Evolutionary conservation across 2,888 invertebrate species (phyloP).

Genomic region (Cryptocephalus primarius): DNA sequence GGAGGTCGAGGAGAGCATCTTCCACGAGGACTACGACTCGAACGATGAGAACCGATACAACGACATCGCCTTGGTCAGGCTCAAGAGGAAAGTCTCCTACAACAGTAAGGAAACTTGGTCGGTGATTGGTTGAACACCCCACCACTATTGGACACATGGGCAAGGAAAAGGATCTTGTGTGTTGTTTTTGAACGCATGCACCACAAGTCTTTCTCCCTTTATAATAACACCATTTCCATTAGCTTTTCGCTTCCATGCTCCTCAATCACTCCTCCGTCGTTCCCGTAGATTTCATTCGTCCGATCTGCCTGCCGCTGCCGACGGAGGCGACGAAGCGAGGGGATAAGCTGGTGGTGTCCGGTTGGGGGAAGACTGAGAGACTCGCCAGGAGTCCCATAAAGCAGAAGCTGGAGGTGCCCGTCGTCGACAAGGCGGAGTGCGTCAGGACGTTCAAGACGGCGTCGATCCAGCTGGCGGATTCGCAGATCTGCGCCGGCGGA

Average conservation of each 20-base stretch:
- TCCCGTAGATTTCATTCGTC: conserved; percentile 22
- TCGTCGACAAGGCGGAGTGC: conserved; percentile 45
- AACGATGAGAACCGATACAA: conserved; percentile 19
- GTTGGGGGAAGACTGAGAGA: conserved; percentile 33
- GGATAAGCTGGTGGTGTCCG: conserved; percentile 27
- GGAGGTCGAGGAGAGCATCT: conserved; percentile 20
- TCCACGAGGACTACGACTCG: conserved; percentile 23
- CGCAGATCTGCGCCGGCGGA: conserved; percentile 31
- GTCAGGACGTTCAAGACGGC: conserved; percentile 17
- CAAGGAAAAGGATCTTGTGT: too few relatives aligned
- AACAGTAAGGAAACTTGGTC: conserved; percentile 30
- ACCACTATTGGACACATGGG: too few relatives aligned
- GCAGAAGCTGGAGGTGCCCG: conserved; percentile 49
- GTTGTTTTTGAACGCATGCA: too few relatives aligned
- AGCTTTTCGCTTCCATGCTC: too few relatives aligned
- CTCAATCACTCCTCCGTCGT: too few relatives aligned
- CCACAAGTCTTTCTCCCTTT: too few relatives aligned
- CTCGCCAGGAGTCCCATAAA: conserved; percentile 38
- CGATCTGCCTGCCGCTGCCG: conserved; percentile 28
- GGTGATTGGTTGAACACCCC: neutral
- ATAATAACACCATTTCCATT: too few relatives aligned
- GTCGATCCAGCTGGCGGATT: conserved; percentile 16
- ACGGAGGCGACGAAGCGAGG: conserved; percentile 23
- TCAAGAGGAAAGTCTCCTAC: conserved; percentile 36
- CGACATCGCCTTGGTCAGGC: conserved; percentile 39